phyloP scores from a whole-genome alignment of 1,140 invertebrate genomes.

The Drosophila auraria region DNA sequence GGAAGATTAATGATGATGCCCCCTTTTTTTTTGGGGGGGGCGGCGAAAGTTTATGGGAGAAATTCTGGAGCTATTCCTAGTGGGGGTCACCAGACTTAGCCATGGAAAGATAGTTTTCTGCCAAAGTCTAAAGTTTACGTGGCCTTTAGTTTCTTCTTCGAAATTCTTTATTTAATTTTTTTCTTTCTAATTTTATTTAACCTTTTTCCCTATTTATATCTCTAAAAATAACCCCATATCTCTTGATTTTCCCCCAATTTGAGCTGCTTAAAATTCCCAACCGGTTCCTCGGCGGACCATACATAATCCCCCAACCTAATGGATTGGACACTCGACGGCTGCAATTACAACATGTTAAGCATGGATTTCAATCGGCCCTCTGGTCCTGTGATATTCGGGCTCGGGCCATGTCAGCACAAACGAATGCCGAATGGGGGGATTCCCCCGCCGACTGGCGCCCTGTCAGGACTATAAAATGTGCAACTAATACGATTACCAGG shows the following conservation, averaged over 20 bases:
- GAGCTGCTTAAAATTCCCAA: constrained; percentile 31
- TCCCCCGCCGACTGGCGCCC: constrained; percentile 22
- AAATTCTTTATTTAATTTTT: neutral
- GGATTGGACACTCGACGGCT: constrained; percentile 36
- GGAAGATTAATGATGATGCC: constrained; percentile 41
- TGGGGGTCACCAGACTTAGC: neutral
- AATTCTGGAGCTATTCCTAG: neutral
- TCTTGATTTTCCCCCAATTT: neutral
- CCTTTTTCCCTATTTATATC: neutral
- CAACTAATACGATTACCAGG: constrained; percentile 80
- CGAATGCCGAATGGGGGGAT: constrained; percentile 6
- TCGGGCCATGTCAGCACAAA: constrained; percentile 40
- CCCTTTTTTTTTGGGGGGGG: neutral
- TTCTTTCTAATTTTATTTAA: neutral
- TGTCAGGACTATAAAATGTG: constrained; percentile 74
- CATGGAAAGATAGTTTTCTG: neutral
- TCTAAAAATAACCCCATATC: neutral
- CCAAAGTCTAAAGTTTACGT: neutral
- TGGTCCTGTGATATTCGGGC: constrained; percentile 3
- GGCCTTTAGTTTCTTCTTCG: neutral
- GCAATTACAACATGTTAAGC: constrained; percentile 69
- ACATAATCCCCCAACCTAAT: constrained; percentile 29
- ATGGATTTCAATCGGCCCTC: constrained; percentile 44
- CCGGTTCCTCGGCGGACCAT: neutral
- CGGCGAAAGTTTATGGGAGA: neutral